phyloP scores from a whole-genome alignment of 1,140 invertebrate species.

The Octopus bimaculoides region DNA sequence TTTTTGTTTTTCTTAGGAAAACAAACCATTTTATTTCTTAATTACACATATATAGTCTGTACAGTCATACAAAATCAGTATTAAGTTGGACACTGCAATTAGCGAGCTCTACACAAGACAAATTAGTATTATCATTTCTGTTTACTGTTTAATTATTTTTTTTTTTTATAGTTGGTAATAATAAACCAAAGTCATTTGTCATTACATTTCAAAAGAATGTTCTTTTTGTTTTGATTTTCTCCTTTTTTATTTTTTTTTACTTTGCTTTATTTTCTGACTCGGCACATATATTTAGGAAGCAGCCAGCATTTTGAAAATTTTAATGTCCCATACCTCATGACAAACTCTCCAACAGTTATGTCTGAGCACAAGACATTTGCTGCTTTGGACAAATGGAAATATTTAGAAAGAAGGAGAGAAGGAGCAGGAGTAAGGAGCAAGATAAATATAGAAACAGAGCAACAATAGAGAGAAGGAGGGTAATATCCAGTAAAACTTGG shows the following conservation, averaged over 20 bases:
- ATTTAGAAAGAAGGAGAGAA: too few relatives aligned
- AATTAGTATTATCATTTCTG: neutral
- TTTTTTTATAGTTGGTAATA: neutral
- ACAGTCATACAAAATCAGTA: constrained; percentile 9
- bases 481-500: too few relatives aligned
- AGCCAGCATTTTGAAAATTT: neutral
- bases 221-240: too few relatives aligned
- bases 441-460: too few relatives aligned
- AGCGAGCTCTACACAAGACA: constrained; percentile 7
- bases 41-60: constrained; percentile 8
- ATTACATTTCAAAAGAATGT: neutral
- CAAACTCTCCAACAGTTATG: too few relatives aligned
- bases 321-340: too few relatives aligned
- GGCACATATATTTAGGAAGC: neutral
- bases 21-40: constrained; percentile 10
- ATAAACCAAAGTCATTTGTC: neutral
- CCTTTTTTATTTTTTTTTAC: too few relatives aligned
- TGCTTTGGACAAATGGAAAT: too few relatives aligned
- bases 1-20: neutral
- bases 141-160: too few relatives aligned
- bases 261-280: neutral
- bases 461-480: too few relatives aligned
- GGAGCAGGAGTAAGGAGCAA: too few relatives aligned
- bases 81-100: constrained; percentile 7
- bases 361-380: too few relatives aligned